Percentiles rank a stretch among this genome's conserved stretches.
Conservation (phyloP, 2,113 vertebrate species). For the Pagrus major region DNA sequence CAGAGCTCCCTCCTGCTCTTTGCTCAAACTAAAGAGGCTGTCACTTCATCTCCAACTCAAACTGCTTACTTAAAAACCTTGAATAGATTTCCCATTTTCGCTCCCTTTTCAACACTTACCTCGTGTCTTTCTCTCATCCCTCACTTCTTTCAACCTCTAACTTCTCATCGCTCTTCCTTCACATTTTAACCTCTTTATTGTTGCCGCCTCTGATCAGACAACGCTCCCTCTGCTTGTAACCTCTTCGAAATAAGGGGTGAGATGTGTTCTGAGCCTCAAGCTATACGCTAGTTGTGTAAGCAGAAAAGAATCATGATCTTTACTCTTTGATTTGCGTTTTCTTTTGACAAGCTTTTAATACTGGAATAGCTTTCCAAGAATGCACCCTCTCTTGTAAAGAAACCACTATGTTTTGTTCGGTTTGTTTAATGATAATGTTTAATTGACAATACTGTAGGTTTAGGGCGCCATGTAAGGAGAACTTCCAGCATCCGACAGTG, state of each 20-base stretch:
- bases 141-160: background rate
- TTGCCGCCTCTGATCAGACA: constrained; percentile 7
- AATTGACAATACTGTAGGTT: background rate
- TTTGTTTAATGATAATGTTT: background rate
- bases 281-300: background rate
- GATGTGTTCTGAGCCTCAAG: background rate
- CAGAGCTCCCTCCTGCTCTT: background rate
- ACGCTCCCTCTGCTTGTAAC: background rate
- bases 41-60: background rate
- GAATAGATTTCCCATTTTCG: background rate
- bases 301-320: constrained; percentile 13
- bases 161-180: background rate
- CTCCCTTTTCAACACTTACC: background rate
- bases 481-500: background rate
- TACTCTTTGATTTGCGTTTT: background rate
- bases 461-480: background rate
- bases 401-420: background rate
- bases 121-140: background rate
- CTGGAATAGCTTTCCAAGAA: background rate
- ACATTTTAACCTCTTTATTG: background rate
- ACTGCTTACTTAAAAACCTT: background rate
- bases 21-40: background rate
- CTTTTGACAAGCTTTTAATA: background rate
- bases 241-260: background rate
- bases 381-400: background rate